Evolutionary conservation across 2,113 vertebrate genomes (phyloP), one percentile per base, ranked within the genome.

Genomic region (Rhynchopsitta pachyrhyncha): DNA sequence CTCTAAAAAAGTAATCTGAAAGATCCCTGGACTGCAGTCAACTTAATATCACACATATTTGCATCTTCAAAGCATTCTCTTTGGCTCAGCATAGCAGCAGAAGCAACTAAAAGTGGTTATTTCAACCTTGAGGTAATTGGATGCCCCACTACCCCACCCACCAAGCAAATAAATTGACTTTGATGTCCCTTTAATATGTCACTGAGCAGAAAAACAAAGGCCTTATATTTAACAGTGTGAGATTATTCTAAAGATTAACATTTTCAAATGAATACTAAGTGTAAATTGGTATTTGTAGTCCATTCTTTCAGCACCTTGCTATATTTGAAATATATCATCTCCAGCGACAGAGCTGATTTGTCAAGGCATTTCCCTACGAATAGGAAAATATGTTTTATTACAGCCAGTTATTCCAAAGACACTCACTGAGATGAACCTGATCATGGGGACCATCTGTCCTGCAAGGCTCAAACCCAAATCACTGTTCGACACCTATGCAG

Each of bases 31-130:
- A 95, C 68, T 85, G 66, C 75, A 94, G 90, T 94, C 93, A 95
- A 93, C 68, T 94, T 94, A 94, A 92, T 91, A 96, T 95, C 86
- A 95, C 69, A 82, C 77, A 77, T 95, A 95, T 88, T 88, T 94
- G 27, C 49, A 77, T 83, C 94, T 96, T 95, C 95, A 95, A 95
- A 97, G 92, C 95, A 92, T 94, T 95, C 82, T 95, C 24, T 86
- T 89, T 87, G 60, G 64, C 80, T 95, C 75, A 93, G 62, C 42
- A n/a, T 91, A 92, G 76, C 69, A 87, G 87, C 71, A 92, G 92
- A 92, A 90, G 66, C 70, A 95, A 91, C 86, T 92, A 88, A 75
- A 92, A 95, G 73, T 39, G 52, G 84, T 92, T 95, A 64, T 93
- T 96, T 94, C 81, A 97, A 79, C 50, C 78, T 89, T 69, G n/a